These are phyloP conservation scores for Arnoldichthys spilopterus DNA, from an alignment of 2,797 vertebrate species.

Conservation along the genomic window DNA sequence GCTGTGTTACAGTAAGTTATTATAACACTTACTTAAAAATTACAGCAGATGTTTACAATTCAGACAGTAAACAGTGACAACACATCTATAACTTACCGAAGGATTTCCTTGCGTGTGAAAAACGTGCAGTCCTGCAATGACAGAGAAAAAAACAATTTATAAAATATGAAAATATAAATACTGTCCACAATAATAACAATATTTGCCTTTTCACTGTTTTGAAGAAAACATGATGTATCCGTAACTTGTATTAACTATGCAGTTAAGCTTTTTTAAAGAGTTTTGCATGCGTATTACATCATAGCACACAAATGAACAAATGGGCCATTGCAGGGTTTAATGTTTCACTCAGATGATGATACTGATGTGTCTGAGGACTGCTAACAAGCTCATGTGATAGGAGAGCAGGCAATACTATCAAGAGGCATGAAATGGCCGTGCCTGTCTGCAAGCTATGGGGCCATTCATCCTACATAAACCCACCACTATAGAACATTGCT, in stretches of 20 bases:
- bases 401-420: slow-evolving; percentile 64
- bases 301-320: slow-evolving; percentile 22
- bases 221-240: neutral
- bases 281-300: slow-evolving; percentile 14
- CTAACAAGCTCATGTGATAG: slow-evolving; percentile 48
- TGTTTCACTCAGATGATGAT: slow-evolving; percentile 62
- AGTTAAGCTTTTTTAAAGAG: slow-evolving; percentile 14
- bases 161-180: slow-evolving; percentile 12
- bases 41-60: no score
- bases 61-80: no score
- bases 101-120: slow-evolving; percentile 98
- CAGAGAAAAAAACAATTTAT: slow-evolving; percentile 22
- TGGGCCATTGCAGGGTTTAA: slow-evolving; percentile 43
- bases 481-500: slow-evolving; percentile 46
- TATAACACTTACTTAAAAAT: no score
- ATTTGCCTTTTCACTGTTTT: neutral
- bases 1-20: no score
- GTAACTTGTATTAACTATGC: neutral
- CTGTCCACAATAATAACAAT: neutral
- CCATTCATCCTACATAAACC: slow-evolving; percentile 31
- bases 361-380: slow-evolving; percentile 56
- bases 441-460: slow-evolving; percentile 35
- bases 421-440: slow-evolving; percentile 58
- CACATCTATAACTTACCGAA: slow-evolving; percentile 84
- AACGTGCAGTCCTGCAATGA: slow-evolving; percentile 93